phyloP scores from a whole-genome alignment of 2,888 invertebrate species.

The Lottia gigantea region DNA sequence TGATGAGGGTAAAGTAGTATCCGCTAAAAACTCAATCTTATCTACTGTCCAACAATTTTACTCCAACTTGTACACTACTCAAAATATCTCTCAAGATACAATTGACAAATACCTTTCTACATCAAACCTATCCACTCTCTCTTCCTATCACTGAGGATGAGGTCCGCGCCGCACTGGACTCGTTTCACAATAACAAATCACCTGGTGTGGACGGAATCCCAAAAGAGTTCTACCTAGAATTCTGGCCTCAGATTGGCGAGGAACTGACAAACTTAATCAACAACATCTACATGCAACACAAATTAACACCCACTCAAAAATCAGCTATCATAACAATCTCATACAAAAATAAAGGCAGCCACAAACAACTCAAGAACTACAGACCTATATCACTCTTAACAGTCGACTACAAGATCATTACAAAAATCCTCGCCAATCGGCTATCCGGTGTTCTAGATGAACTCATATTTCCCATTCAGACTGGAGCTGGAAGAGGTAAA shows the following conservation, averaged over 20 bases:
- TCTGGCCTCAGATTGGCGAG: too few relatives aligned
- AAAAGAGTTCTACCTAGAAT: not conserved
- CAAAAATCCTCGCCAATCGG: too few relatives aligned
- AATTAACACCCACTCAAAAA: not conserved
- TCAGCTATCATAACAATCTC: too few relatives aligned
- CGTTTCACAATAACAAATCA: not conserved
- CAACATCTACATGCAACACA: not conserved
- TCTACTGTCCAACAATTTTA: not conserved
- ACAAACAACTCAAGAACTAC: not conserved
- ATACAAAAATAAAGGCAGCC: constrained; percentile 2
- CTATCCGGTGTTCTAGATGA: too few relatives aligned
- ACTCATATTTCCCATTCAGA: too few relatives aligned
- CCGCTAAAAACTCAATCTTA: not conserved
- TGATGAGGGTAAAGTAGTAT: not conserved
- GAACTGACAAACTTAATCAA: not conserved
- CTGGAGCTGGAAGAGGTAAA: too few relatives aligned
- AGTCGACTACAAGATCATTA: not conserved
- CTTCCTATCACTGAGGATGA: not conserved
- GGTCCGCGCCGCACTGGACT: not conserved
- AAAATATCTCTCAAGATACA: too few relatives aligned
- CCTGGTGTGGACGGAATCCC: not conserved
- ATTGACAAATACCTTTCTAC: not conserved
- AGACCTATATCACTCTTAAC: not conserved
- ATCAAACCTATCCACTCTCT: not conserved
- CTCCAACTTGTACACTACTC: not conserved